A percentile compares a stretch with the other conserved stretches of the same genome.
phyloP scores from a whole-genome alignment of 2,797 vertebrate species.

The Poeciliopsis infans region DNA sequence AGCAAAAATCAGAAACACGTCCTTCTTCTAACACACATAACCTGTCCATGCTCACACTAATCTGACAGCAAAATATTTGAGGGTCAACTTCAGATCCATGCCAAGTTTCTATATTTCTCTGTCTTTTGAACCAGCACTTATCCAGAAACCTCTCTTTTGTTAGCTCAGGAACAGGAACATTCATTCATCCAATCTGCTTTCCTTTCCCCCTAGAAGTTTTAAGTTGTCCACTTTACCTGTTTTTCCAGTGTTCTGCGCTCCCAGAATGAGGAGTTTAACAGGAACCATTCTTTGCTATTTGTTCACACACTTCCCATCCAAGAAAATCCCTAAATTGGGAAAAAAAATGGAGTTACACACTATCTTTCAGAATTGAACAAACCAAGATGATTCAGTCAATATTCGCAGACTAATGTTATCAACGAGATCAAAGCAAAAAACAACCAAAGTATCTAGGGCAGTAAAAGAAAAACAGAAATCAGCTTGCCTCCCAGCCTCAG shows the following conservation, averaged over 20 bases:
- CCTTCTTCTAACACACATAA: neutral
- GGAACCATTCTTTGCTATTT: conserved; percentile 53
- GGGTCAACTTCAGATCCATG: neutral
- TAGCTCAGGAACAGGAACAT: neutral
- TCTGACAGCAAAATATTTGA: neutral
- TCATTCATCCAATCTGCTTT: neutral
- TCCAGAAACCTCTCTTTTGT: conserved; percentile 12
- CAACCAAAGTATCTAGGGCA: conserved; percentile 22
- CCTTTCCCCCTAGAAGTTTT: neutral
- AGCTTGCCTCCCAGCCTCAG: conserved; percentile 11
- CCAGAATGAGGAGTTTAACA: conserved; percentile 72
- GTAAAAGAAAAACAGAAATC: neutral
- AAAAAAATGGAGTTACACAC: neutral
- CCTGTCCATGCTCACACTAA: neutral
- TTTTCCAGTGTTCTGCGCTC: conserved; percentile 70
- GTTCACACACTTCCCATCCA: conserved; percentile 2
- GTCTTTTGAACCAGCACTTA: conserved; percentile 5
- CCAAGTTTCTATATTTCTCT: conserved; percentile 26
- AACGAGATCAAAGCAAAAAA: neutral
- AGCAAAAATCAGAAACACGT: neutral
- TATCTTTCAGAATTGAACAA: neutral
- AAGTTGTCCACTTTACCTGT: conserved; percentile 52
- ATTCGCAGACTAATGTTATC: neutral
- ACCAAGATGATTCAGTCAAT: neutral
- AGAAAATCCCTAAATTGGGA: conserved; percentile 21